Evolutionary conservation across 2,113 vertebrate genomes (phyloP), one percentile per base, ranked within the genome.

Genomic region (Sceloporus tristichus): DNA sequence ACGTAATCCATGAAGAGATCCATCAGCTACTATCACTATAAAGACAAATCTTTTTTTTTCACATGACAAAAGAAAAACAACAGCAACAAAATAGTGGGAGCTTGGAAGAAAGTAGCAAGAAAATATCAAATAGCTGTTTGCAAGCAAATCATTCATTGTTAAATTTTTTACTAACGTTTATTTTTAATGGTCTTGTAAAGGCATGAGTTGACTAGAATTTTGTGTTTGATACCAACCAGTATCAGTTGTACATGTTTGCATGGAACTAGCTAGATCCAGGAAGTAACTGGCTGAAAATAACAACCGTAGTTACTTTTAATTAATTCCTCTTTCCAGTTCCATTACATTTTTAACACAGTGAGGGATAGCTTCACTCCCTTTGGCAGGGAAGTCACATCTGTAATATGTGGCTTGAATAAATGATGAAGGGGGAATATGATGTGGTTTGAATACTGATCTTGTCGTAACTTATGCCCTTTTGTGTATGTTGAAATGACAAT

Each of bases 1-100:
- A 85, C 56, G 65, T 91, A 85, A 85, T 92, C 90, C 19, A 27
- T 82, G 70, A 90, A 40, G 80, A 68, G 76, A 83, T 78, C 71
- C 59, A 76, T 66, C 70, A 91, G 76, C 65, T 87, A 27, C 74
- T 89, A 68, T 27, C 89, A 34, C 38, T 88, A 66, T 73, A 93
- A 91, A 9, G 73, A 85, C 1, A 8, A 82, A 89, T 38, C 0
- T 80, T 59, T 59, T 34, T 34, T 76, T 78, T 79, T 8, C 34
- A 23, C 77, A 0, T 34, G 87, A 79, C 11, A 91, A 42, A 0
- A 78, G 73, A 90, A 87, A 1, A 56, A 66, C 21, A 53, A 66
- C 40, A 70, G 56, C 38, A 48, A 59, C 62, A 34, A 11, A 62
- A 81, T 84, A 90, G 77, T 0, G 0, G 0, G 19, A 16, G 78